These are phyloP conservation scores for Eucriotettix oculatus DNA, from an alignment of 2,888 invertebrate species.

Conservation along the genomic window DNA sequence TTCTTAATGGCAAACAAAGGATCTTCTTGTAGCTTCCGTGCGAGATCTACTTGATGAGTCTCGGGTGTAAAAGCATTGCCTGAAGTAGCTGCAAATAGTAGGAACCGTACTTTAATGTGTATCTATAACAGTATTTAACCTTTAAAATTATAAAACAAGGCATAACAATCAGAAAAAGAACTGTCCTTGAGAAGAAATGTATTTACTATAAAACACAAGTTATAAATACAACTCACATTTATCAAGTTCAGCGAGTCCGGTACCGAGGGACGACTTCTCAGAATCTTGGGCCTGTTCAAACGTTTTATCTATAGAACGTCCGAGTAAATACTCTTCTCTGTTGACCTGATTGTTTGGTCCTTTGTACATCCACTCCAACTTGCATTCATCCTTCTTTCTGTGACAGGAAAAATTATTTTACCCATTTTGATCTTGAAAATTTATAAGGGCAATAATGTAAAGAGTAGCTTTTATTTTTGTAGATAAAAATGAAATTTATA, in stretches of 20 bases:
- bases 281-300: conserved; percentile 38
- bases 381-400: conserved; percentile 21
- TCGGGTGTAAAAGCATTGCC: background rate
- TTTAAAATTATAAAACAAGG: too few species aligned
- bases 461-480: too few species aligned
- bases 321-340: conserved; percentile 77
- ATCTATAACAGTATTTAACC: background rate
- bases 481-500: too few species aligned
- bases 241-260: too few species aligned
- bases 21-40: conserved; percentile 82
- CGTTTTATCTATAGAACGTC: conserved; percentile 64
- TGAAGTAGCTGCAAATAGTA: background rate
- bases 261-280: conserved; percentile 5
- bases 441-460: too few species aligned
- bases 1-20: conserved; percentile 79
- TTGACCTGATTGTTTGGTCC: conserved; percentile 41
- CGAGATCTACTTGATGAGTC: conserved; percentile 56
- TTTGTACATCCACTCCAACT: conserved; percentile 83
- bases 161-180: too few species aligned
- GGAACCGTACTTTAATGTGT: background rate
- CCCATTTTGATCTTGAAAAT: too few species aligned
- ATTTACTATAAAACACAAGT: too few species aligned
- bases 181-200: too few species aligned
- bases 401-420: background rate
- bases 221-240: too few species aligned